Evolutionary conservation across 2,888 invertebrate genomes (phyloP).

Genomic region (Halocaridina rubra): DNA sequence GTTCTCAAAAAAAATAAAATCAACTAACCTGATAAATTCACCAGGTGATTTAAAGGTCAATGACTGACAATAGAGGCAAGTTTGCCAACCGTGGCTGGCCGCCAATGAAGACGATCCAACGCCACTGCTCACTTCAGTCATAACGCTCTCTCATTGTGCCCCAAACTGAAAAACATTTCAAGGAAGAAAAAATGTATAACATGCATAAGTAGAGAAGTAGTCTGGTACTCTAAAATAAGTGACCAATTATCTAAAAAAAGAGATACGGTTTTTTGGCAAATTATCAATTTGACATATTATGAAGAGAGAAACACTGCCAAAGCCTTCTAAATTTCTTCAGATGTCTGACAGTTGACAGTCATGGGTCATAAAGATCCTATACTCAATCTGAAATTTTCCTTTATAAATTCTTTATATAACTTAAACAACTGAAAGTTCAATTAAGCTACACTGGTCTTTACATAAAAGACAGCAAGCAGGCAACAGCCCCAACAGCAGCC

Average conservation of each 20-base stretch:
- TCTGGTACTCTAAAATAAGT: not conserved
- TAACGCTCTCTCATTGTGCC: slow-evolving; percentile 21
- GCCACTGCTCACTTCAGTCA: slow-evolving; percentile 50
- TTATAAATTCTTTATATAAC: too few relatives aligned
- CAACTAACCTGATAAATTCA: slow-evolving; percentile 41
- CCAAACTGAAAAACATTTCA: slow-evolving; percentile 4
- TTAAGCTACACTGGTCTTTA: too few relatives aligned
- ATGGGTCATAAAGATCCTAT: too few relatives aligned
- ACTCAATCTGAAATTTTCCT: too few relatives aligned
- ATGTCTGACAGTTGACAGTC: too few relatives aligned
- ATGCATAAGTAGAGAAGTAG: not conserved
- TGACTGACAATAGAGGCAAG: slow-evolving; percentile 40
- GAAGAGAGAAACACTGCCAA: not conserved
- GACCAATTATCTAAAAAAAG: not conserved
- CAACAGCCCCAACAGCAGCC: too few relatives aligned
- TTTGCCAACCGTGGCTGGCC: slow-evolving; percentile 42
- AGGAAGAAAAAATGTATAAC: not conserved
- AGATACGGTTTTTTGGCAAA: not conserved
- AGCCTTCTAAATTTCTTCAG: not conserved
- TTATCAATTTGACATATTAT: not conserved
- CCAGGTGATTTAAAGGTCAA: slow-evolving; percentile 26
- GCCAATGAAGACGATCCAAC: slow-evolving; percentile 23
- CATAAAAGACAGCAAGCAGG: too few relatives aligned
- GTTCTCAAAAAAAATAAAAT: not conserved
- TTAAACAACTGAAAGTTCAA: too few relatives aligned